Percentiles rank a stretch among this genome's conserved stretches.
phyloP scores from a whole-genome alignment of 2,888 invertebrate species.

The Ctenicera cuprea region DNA sequence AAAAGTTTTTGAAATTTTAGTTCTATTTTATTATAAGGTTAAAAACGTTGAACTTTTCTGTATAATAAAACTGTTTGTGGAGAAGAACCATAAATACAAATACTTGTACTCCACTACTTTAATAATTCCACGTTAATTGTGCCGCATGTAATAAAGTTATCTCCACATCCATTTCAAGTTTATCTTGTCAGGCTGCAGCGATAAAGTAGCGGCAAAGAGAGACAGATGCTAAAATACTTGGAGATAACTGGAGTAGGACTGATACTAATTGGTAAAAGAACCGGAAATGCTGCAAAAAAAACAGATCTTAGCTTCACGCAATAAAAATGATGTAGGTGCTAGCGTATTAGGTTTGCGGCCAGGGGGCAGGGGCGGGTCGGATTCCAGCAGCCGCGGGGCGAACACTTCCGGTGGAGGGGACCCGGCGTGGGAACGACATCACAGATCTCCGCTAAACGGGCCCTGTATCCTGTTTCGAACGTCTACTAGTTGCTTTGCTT shows the following conservation, averaged over 20 bases:
- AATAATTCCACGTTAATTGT: conserved; percentile 23
- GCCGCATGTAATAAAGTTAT: conserved; percentile 12
- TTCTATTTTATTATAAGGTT: too few species aligned
- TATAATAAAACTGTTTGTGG: neutral
- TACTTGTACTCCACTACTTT: neutral
- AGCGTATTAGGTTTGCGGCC: conserved; percentile 38
- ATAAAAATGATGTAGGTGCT: conserved; percentile 58
- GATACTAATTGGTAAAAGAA: conserved; percentile 68
- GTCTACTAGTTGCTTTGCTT: conserved; percentile 37
- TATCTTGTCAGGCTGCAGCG: conserved; percentile 25
- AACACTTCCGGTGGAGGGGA: conserved; percentile 68
- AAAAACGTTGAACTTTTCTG: too few species aligned
- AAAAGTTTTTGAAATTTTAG: too few species aligned
- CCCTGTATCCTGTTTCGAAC: conserved; percentile 48
- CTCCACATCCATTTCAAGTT: conserved; percentile 30
- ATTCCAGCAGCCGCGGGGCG: conserved; percentile 65
- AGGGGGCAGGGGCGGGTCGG: conserved; percentile 58
- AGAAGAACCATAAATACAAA: neutral
- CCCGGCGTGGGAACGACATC: conserved; percentile 65
- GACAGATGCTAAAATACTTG: conserved; percentile 32
- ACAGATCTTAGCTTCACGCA: conserved; percentile 63
- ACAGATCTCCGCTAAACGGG: conserved; percentile 49
- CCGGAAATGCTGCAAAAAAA: conserved; percentile 67
- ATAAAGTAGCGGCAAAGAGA: conserved; percentile 27
- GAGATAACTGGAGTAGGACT: conserved; percentile 61